phyloP scores from a whole-genome alignment of 2,888 invertebrate genomes.

The Arrhopalites spinosus region DNA sequence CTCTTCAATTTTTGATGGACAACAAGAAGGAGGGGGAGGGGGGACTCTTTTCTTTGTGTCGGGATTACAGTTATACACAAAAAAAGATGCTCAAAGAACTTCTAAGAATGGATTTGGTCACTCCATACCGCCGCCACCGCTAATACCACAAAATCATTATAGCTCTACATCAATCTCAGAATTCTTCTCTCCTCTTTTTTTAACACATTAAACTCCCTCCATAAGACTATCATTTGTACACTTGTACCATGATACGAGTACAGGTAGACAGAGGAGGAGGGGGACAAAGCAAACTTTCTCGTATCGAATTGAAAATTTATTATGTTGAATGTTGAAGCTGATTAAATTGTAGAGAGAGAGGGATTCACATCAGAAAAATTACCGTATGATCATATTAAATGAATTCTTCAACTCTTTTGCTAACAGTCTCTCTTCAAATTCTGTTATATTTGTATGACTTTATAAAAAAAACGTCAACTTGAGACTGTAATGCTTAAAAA shows the following conservation, averaged over 20 bases:
- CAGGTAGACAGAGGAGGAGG: neutral
- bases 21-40: too few species aligned
- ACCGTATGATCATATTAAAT: too few species aligned
- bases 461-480: too few species aligned
- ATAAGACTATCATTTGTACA: too few species aligned
- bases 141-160: conserved; percentile 20
- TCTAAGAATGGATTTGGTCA: conserved; percentile 43
- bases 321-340: neutral
- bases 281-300: conserved; percentile 27
- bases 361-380: too few species aligned
- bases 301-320: conserved; percentile 31
- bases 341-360: too few species aligned
- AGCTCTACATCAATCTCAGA: neutral
- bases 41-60: conserved; percentile 3
- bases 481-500: too few species aligned
- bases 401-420: too few species aligned
- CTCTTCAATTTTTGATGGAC: conserved; percentile 31
- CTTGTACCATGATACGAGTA: too few species aligned
- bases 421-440: too few species aligned
- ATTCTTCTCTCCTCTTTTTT: neutral
- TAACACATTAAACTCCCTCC: neutral
- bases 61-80: conserved; percentile 34
- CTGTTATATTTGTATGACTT: too few species aligned
- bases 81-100: conserved; percentile 38
- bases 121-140: conserved; percentile 15